Conservation (phyloP, 2,888 invertebrate genomes). For the Tenthredo mesomela region DNA sequence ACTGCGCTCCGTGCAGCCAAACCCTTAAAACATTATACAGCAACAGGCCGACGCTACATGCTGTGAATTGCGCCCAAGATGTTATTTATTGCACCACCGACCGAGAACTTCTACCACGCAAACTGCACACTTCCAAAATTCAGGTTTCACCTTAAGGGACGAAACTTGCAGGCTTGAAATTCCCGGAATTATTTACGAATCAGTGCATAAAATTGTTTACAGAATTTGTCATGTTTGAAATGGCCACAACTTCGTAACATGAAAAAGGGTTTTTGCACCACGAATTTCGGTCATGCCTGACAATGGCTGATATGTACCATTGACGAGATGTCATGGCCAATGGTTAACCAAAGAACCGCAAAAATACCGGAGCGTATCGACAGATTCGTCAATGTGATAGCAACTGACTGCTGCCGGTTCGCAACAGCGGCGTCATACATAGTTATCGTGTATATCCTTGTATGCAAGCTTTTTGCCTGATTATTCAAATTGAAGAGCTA, state of each 20-base stretch:
- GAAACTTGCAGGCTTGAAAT: not conserved
- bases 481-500: constrained; percentile 36
- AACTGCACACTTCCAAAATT: not conserved
- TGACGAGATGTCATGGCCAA: constrained; percentile 46
- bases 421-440: not conserved
- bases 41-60: constrained; percentile 44
- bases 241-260: not conserved
- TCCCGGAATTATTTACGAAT: not conserved
- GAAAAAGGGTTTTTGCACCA: not conserved
- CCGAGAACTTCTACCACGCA: not conserved
- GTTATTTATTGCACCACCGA: constrained; percentile 44
- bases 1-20: constrained; percentile 41
- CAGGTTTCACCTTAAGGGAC: not conserved
- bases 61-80: constrained; percentile 44
- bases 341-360: constrained; percentile 47
- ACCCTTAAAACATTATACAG: constrained; percentile 46
- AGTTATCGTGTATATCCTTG: constrained; percentile 28
- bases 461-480: constrained; percentile 18
- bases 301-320: not conserved
- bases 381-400: constrained; percentile 44
- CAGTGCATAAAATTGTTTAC: not conserved
- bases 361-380: constrained; percentile 47
- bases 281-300: not conserved
- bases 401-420: constrained; percentile 34
- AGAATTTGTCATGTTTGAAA: not conserved